These are phyloP conservation scores for Lepidochrysops patricia DNA, from an alignment of 2,888 invertebrate genomes.

Conservation along the genomic window DNA sequence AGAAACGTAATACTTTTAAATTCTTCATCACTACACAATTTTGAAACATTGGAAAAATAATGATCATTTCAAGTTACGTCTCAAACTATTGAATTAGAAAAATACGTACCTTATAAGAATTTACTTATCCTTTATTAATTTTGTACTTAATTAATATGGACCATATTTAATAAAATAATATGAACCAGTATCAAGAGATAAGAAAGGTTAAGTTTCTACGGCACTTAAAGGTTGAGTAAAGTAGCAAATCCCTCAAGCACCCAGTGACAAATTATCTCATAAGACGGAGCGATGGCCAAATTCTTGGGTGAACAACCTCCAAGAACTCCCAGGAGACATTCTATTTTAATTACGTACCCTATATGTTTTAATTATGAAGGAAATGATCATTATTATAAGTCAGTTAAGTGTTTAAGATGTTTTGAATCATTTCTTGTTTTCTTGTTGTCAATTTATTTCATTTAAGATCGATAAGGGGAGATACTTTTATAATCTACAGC, in stretches of 20 bases:
- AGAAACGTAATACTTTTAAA: too few species aligned
- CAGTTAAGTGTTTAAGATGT: background rate
- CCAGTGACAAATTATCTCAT: conserved; percentile 60
- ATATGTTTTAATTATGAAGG: conserved; percentile 22
- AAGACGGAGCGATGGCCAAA: conserved; percentile 63
- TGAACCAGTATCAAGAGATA: background rate
- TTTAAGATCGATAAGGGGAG: too few species aligned
- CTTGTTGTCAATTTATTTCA: background rate
- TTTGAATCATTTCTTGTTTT: background rate
- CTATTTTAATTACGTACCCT: conserved; percentile 59
- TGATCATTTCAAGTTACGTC: too few species aligned
- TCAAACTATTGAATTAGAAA: too few species aligned
- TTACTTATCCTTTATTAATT: too few species aligned
- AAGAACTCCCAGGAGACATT: conserved; percentile 70
- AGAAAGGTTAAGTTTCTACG: background rate
- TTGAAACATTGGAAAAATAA: too few species aligned
- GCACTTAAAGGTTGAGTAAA: conserved; percentile 36
- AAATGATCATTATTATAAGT: conserved; percentile 7
- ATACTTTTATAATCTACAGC: too few species aligned
- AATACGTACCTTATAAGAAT: too few species aligned
- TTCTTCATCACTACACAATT: background rate
- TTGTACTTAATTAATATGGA: too few species aligned
- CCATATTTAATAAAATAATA: background rate
- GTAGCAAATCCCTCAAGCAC: conserved; percentile 40
- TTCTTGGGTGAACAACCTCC: conserved; percentile 70